phyloP scores from a whole-genome alignment of 2,113 vertebrate genomes.

The Phyllopteryx taeniolatus region DNA sequence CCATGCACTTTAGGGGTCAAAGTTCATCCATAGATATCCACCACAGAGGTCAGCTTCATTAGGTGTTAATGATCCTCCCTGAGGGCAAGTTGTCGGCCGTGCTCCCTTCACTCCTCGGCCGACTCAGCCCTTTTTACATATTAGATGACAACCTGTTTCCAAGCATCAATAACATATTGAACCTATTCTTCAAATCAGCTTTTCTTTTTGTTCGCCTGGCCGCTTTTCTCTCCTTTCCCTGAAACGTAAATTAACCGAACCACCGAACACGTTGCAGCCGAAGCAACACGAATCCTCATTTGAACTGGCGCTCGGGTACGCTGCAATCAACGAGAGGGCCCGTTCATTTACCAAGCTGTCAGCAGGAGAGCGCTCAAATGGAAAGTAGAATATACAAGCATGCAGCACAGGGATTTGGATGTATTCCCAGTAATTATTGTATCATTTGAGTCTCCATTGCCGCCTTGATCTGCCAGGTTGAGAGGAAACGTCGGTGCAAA shows the following conservation, averaged over 20 bases:
- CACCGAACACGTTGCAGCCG: conserved; percentile 19
- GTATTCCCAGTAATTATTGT: conserved; percentile 38
- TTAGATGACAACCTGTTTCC: conserved; percentile 5
- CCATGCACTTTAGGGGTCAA: conserved; percentile 45
- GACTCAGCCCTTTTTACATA: background rate
- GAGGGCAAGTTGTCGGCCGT: conserved; percentile 30
- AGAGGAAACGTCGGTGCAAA: conserved; percentile 57
- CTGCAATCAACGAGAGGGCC: conserved; percentile 45
- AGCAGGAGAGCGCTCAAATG: conserved; percentile 31
- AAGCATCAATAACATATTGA: background rate
- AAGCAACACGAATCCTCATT: conserved; percentile 18
- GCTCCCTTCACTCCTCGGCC: conserved; percentile 3
- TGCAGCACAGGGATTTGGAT: conserved; percentile 22
- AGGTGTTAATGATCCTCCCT: conserved; percentile 59
- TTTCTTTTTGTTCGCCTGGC: conserved; percentile 8
- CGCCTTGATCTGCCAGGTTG: conserved; percentile 62
- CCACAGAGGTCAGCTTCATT: conserved; percentile 57
- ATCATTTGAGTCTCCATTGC: conserved; percentile 23
- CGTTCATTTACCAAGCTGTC: conserved; percentile 56
- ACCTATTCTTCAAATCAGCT: conserved; percentile 2
- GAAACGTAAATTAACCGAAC: conserved; percentile 22
- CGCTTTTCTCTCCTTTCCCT: background rate
- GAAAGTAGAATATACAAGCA: conserved; percentile 27
- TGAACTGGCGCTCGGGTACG: conserved; percentile 32
- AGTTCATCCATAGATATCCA: conserved; percentile 50